A percentile compares a stretch with the other conserved stretches of the same genome.
Conservation (phyloP, 2,797 vertebrate species). For the Lemur catta region DNA sequence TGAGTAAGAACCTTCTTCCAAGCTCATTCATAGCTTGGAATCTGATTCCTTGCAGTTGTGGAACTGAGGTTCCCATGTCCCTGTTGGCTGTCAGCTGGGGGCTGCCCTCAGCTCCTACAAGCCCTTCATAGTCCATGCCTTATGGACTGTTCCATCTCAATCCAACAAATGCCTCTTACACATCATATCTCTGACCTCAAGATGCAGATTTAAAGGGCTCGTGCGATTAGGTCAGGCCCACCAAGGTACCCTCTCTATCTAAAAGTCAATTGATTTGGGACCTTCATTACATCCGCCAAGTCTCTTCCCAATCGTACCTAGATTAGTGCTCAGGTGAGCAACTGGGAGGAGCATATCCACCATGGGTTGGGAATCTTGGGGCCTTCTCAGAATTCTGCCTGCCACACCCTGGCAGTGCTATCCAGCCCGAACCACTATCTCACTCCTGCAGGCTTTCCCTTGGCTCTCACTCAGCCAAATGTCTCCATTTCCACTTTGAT, state of each 20-base stretch:
- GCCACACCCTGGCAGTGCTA: not conserved
- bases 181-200: not conserved
- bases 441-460: not conserved
- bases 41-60: not conserved
- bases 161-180: not conserved
- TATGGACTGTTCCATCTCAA: not conserved
- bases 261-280: not conserved
- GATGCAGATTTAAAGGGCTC: not conserved
- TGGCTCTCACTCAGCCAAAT: not conserved
- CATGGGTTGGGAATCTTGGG: not conserved
- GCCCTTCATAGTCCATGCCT: accelerated
- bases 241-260: not conserved
- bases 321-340: not conserved
- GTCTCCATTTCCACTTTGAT: not conserved
- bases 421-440: not conserved
- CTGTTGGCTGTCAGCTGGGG: not conserved
- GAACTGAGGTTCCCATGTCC: not conserved
- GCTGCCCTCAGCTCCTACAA: not conserved
- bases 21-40: not conserved
- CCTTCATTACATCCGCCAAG: not conserved
- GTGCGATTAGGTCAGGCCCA: not conserved
- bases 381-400: not conserved
- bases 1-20: not conserved
- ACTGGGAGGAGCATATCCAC: not conserved
- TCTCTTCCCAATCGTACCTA: not conserved